Percentiles rank a stretch among this genome's conserved stretches.
Evolutionary conservation across 2,888 invertebrate genomes (phyloP).

Genomic region (Phragmatobia fuliginosa): DNA sequence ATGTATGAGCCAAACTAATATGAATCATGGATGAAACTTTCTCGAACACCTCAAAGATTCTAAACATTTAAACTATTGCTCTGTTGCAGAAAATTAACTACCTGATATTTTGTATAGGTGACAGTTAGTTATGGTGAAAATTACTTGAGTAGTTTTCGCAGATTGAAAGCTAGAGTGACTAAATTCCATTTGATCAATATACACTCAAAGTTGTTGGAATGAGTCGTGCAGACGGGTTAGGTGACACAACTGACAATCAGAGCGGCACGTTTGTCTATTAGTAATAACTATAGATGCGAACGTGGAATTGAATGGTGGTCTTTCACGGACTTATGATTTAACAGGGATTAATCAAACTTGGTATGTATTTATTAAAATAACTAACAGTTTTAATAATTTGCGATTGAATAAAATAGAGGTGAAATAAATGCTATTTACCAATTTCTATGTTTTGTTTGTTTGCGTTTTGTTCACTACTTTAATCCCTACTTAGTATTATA

Average conservation of each 20-base stretch:
- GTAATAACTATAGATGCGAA: neutral
- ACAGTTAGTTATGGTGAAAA: constrained; percentile 45
- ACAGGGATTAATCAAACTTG: neutral
- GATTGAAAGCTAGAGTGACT: constrained; percentile 24
- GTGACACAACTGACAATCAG: constrained; percentile 6
- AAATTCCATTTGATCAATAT: constrained; percentile 45
- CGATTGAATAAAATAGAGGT: no score
- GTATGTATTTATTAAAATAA: neutral
- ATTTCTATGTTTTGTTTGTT: no score
- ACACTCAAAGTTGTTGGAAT: constrained; percentile 3
- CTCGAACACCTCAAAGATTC: constrained; percentile 11
- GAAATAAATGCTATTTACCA: neutral
- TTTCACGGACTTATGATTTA: neutral
- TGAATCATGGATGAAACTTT: no score
- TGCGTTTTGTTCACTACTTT: no score
- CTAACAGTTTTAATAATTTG: neutral
- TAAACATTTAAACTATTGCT: constrained; percentile 34
- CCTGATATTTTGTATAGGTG: constrained; percentile 53
- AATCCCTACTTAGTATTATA: no score
- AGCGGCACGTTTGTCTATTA: constrained; percentile 7
- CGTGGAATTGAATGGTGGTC: neutral
- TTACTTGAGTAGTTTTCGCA: constrained; percentile 44
- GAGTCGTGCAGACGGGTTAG: neutral
- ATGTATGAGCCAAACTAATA: constrained; percentile 14
- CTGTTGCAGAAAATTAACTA: constrained; percentile 53